These are phyloP conservation scores for Lasioglossum oenotherae DNA, from an alignment of 2,888 invertebrate species.

Conservation along the genomic window DNA sequence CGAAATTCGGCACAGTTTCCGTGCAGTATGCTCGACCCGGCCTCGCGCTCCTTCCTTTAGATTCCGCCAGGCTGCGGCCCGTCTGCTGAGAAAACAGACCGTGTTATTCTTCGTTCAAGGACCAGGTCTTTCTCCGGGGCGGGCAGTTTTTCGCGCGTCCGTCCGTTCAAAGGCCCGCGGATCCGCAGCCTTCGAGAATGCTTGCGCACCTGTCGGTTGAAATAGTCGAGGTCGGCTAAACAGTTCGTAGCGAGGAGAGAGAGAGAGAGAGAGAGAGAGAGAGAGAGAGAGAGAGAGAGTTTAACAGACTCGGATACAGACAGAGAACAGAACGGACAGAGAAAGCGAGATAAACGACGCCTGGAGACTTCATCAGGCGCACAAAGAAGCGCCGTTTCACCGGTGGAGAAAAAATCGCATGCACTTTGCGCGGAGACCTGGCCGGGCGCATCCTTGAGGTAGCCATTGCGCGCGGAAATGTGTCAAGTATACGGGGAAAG, in stretches of 20 bases:
- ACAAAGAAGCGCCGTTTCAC: constrained; percentile 24
- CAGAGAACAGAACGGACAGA: too few species aligned
- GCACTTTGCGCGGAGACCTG: not conserved
- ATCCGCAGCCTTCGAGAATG: constrained; percentile 19
- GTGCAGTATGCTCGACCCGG: not conserved
- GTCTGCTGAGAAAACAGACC: not conserved
- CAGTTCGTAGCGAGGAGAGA: not conserved
- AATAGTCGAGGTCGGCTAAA: constrained; percentile 27
- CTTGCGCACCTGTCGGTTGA: constrained; percentile 13
- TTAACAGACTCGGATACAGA: not conserved
- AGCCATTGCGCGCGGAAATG: constrained; percentile 6
- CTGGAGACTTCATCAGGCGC: constrained; percentile 31
- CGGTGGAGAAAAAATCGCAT: constrained; percentile 26
- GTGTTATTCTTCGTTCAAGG: constrained; percentile 7
- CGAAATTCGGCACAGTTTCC: not conserved
- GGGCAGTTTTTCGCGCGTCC: not conserved
- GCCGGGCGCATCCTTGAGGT: constrained; percentile 15
- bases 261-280: not conserved
- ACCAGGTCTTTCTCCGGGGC: not conserved
- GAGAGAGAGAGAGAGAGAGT: too few species aligned
- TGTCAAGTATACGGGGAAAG: constrained; percentile 23
- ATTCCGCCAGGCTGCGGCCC: not conserved
- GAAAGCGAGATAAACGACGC: constrained; percentile 7
- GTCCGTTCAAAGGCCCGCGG: not conserved
- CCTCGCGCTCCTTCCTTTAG: not conserved